Evolutionary conservation across 1,140 invertebrate species (phyloP), one percentile per base, ranked within the genome.

Genomic region (Cryptotermes secundus): DNA sequence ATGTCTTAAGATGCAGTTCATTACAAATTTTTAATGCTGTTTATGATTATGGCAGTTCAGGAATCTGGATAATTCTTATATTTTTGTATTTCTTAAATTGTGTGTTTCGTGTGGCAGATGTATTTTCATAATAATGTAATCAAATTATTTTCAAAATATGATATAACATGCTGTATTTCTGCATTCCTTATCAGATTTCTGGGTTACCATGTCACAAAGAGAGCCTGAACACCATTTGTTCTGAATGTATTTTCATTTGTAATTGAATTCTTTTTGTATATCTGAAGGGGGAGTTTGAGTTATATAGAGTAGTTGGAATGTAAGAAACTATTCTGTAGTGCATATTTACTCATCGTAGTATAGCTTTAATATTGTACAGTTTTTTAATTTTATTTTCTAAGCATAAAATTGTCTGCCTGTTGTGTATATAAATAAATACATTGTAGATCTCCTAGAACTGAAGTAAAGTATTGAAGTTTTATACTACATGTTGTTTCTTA

Each of bases 311-410:
- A 72, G 59, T 31, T n/a, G 7, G 59, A 31, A 72, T n/a, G 59
- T 72, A 31, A 72, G 59, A 72, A 31, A 72, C 59, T 72, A 72
- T 31, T 49, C 14, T 49, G 19, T n/a, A 31, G 6, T 72, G 59
- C 31, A 26, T 72, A 9, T 72, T 26, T 72, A 72, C 59, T 7
- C 10, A 72, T 72, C 31, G 0, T 72, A 72, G 59, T 7, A 72
- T 72, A 72, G 59, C 59, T 72, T 72, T 72, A 72, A 72, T 72
- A 72, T 72, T 72, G 59, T 72, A 72, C 59, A 72, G 59, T 72
- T 72, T 72, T 72, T 31, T 72, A 72, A n/a, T 72, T 72, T 31
- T 72, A 72, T 31, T 72, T 72, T 72, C 26, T 72, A 72, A 31
- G 59, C n/a, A 31, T 72, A 72, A 72, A 72, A 72, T 72, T 72